These are phyloP conservation scores for Ips typographus DNA, from an alignment of 1,140 invertebrate genomes.

Conservation along the genomic window DNA sequence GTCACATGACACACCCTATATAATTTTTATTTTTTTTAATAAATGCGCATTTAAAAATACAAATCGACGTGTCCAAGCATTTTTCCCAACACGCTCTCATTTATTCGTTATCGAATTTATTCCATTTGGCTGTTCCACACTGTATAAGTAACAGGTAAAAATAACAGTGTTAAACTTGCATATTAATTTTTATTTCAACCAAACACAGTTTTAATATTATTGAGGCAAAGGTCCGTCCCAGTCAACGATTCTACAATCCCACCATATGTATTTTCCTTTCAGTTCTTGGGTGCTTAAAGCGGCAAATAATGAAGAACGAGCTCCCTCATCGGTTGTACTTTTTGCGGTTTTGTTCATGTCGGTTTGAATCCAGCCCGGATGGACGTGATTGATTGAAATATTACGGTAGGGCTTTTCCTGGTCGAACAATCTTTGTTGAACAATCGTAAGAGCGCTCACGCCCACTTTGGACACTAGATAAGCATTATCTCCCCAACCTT, in stretches of 20 bases:
- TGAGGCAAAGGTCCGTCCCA: constrained; percentile 42
- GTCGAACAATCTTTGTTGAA: constrained; percentile 63
- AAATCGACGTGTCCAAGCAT: too few species aligned
- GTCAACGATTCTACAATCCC: constrained; percentile 47
- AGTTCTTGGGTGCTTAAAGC: constrained; percentile 49
- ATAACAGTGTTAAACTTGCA: not conserved
- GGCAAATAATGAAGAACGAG: constrained; percentile 50
- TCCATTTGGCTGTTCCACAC: too few species aligned
- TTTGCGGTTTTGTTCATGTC: constrained; percentile 65
- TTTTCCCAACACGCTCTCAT: too few species aligned
- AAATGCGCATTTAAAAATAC: too few species aligned
- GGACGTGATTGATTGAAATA: constrained; percentile 64
- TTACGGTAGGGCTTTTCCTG: constrained; percentile 54
- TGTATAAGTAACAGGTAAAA: not conserved
- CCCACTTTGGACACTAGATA: constrained; percentile 71
- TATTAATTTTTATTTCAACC: not conserved
- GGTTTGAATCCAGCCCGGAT: constrained; percentile 68
- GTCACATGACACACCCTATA: too few species aligned
- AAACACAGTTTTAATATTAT: not conserved
- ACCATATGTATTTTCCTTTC: constrained; percentile 54
- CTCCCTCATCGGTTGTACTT: constrained; percentile 64
- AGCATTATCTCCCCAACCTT: constrained; percentile 62
- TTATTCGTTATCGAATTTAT: too few species aligned
- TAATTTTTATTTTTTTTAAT: too few species aligned
- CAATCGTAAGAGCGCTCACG: constrained; percentile 60